phyloP scores from a whole-genome alignment of 2,797 vertebrate species.

The Poeciliopsis presidionis region DNA sequence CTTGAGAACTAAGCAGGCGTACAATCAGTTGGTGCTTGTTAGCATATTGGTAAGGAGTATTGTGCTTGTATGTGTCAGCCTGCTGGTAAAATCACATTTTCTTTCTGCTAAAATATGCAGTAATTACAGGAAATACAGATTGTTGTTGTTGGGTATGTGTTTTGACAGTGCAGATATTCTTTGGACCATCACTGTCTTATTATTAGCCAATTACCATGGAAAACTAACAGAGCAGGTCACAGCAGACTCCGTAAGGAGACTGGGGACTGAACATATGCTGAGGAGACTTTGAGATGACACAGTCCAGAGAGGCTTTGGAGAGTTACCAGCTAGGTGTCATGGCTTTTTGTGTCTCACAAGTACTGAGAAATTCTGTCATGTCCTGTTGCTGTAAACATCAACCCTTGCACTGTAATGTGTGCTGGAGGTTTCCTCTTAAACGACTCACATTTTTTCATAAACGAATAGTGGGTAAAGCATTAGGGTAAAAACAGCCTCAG shows the following conservation, averaged over 20 bases:
- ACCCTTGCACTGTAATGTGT: slow-evolving; percentile 53
- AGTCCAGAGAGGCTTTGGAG: slow-evolving; percentile 61
- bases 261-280: slow-evolving; percentile 72
- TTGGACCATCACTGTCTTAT: slow-evolving; percentile 63
- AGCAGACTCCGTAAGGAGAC: slow-evolving; percentile 61
- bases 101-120: slow-evolving; percentile 67
- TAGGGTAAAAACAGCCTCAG: slow-evolving; percentile 53
- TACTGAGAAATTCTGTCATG: slow-evolving; percentile 63
- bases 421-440: slow-evolving; percentile 54
- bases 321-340: slow-evolving; percentile 57
- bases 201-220: slow-evolving; percentile 76
- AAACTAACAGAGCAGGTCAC: slow-evolving; percentile 71
- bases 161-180: slow-evolving; percentile 70
- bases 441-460: slow-evolving; percentile 58
- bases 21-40: slow-evolving; percentile 80
- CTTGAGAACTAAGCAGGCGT: slow-evolving; percentile 79
- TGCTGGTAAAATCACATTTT: slow-evolving; percentile 48
- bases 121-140: slow-evolving; percentile 73
- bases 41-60: slow-evolving; percentile 60
- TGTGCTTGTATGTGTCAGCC: slow-evolving; percentile 13
- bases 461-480: slow-evolving; percentile 56
- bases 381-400: slow-evolving; percentile 68
- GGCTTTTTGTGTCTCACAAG: slow-evolving; percentile 56
- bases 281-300: slow-evolving; percentile 59
- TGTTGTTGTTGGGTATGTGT: slow-evolving; percentile 53